Percentiles rank a stretch among this genome's conserved stretches.
These are phyloP conservation scores for Odontamblyopus lacepedii DNA, from an alignment of 2,797 vertebrate species.

Conservation along the genomic window DNA sequence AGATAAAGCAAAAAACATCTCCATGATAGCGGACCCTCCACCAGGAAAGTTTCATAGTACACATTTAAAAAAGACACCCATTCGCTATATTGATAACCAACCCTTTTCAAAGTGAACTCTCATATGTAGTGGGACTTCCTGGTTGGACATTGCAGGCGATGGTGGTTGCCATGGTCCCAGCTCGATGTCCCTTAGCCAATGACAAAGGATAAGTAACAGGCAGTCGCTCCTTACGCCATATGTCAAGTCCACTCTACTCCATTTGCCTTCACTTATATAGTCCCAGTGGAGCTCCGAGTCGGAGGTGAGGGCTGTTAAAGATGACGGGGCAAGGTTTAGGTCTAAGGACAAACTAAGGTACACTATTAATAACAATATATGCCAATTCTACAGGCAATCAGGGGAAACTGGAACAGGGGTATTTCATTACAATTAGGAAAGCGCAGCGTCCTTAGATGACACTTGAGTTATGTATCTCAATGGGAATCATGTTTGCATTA, in stretches of 20 bases:
- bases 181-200: conserved; percentile 44
- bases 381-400: not conserved
- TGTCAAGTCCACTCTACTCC: conserved; percentile 41
- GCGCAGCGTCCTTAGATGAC: not conserved
- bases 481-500: not conserved
- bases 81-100: too few species aligned
- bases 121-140: conserved; percentile 5
- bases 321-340: not conserved
- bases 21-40: too few species aligned
- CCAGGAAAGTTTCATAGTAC: too few species aligned
- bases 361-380: conserved; percentile 5
- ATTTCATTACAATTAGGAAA: not conserved
- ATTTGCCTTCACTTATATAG: conserved; percentile 31
- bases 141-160: conserved; percentile 8
- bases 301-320: conserved; percentile 10
- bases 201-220: conserved; percentile 48
- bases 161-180: conserved; percentile 16
- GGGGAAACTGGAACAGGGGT: not conserved
- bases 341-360: not conserved
- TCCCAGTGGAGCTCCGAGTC: conserved; percentile 25
- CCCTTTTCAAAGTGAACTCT: conserved; percentile 1
- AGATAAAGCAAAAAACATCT: too few species aligned
- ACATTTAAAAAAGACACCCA: too few species aligned
- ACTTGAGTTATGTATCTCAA: not conserved
- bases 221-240: conserved; percentile 32